A percentile compares a stretch with the other conserved stretches of the same genome.
phyloP scores from a whole-genome alignment of 2,888 invertebrate genomes.

The Lomographa bimaculata region DNA sequence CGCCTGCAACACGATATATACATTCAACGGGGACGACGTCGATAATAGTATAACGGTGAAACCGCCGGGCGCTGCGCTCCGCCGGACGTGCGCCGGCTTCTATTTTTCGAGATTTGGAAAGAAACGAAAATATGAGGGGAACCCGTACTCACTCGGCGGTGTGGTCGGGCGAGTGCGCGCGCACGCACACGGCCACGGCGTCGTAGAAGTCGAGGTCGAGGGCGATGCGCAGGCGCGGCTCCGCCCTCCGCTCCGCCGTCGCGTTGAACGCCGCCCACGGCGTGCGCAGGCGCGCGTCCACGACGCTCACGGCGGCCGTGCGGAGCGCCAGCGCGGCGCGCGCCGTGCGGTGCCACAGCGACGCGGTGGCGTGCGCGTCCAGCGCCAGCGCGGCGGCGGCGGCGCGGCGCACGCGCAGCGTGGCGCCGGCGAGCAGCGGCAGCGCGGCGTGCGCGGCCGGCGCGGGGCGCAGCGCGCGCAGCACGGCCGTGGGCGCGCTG shows the following conservation, averaged over 20 bases:
- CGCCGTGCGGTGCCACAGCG: constrained; percentile 38
- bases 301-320: constrained; percentile 15
- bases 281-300: constrained; percentile 26
- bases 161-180: constrained; percentile 39
- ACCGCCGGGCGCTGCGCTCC: too few relatives aligned
- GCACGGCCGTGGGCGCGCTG: constrained; percentile 51
- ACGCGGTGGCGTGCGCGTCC: constrained; percentile 36
- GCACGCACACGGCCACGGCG: constrained; percentile 60
- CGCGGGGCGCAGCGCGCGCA: constrained; percentile 49
- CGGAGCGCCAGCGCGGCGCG: constrained; percentile 35
- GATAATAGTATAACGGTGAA: too few relatives aligned
- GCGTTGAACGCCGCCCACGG: constrained; percentile 39
- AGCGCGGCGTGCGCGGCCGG: constrained; percentile 34
- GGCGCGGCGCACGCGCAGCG: constrained; percentile 29
- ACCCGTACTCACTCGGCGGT: constrained; percentile 12
- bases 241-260: constrained; percentile 26
- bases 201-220: constrained; percentile 66
- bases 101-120: too few relatives aligned
- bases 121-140: too few relatives aligned
- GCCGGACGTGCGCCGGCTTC: constrained; percentile 1
- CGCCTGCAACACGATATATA: constrained; percentile 3
- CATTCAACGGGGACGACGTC: too few relatives aligned
- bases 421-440: constrained; percentile 40
- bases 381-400: constrained; percentile 27
- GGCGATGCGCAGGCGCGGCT: constrained; percentile 46